These are phyloP conservation scores for Epizoanthus rinbou DNA, from an alignment of 92 coral and sea anemone genomes.

Conservation along the genomic window DNA sequence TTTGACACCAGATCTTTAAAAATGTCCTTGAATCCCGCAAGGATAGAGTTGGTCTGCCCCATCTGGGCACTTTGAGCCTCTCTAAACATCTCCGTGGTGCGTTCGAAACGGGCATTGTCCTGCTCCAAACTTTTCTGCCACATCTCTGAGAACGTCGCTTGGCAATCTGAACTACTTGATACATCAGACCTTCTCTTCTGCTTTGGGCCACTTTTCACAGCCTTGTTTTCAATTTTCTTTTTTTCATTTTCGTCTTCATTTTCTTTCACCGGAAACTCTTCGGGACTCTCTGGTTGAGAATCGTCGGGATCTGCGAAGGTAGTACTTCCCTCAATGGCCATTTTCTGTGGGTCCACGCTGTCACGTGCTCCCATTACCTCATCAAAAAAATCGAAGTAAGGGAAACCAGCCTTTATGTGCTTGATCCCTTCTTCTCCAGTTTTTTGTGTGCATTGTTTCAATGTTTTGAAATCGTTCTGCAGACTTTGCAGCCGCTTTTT, in stretches of 20 bases:
- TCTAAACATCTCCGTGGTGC: constrained; percentile 38
- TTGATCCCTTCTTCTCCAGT: no score
- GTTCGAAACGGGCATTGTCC: constrained; percentile 40
- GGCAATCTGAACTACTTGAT: neutral
- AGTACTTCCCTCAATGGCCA: no score
- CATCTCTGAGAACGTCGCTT: constrained; percentile 44
- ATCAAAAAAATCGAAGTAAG: no score
- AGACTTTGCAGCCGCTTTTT: no score
- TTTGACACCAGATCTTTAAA: constrained; percentile 47
- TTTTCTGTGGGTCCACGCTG: no score
- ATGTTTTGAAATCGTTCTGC: no score
- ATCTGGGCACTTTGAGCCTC: constrained; percentile 50
- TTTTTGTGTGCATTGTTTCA: no score
- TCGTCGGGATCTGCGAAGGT: no score
- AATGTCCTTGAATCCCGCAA: constrained; percentile 55
- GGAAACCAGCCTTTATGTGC: no score
- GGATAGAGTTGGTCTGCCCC: constrained; percentile 54
- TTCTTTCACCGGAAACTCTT: neutral
- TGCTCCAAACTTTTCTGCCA: constrained; percentile 56
- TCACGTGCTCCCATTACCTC: no score
- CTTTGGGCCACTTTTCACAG: neutral
- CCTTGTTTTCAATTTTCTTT: neutral
- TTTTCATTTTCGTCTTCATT: neutral
- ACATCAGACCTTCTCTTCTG: neutral
- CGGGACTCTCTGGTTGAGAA: no score